phyloP scores from a whole-genome alignment of 2,888 invertebrate genomes.

The Stenurella melanura region DNA sequence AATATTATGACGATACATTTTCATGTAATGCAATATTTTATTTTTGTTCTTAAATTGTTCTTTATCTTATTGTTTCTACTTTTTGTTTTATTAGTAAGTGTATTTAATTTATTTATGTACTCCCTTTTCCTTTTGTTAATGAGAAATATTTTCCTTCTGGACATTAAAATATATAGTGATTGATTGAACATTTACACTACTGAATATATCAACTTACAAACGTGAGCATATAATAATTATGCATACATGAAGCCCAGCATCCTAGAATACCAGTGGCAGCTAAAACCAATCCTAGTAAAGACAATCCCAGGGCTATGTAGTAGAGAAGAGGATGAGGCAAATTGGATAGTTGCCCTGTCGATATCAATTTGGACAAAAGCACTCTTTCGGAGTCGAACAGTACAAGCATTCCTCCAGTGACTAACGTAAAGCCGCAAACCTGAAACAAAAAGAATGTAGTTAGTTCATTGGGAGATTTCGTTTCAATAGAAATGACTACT shows the following conservation, averaged over 20 bases:
- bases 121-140: too few species aligned
- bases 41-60: too few species aligned
- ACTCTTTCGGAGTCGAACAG: slow-evolving; percentile 83
- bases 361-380: slow-evolving; percentile 82
- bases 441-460: slow-evolving; percentile 72
- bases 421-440: slow-evolving; percentile 83
- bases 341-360: slow-evolving; percentile 77
- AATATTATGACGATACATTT: too few species aligned
- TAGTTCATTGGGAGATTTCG: too few species aligned
- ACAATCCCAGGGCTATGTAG: slow-evolving; percentile 82
- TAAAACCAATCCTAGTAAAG: slow-evolving; percentile 82
- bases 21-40: too few species aligned
- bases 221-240: slow-evolving; percentile 83
- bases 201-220: slow-evolving; percentile 75
- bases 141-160: too few species aligned
- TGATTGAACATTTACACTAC: not conserved
- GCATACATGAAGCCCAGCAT: slow-evolving; percentile 87
- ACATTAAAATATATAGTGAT: too few species aligned
- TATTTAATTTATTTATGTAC: too few species aligned
- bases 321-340: slow-evolving; percentile 85
- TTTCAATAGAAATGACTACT: too few species aligned
- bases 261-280: slow-evolving; percentile 83
- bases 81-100: too few species aligned
- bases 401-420: slow-evolving; percentile 83
- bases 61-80: too few species aligned